Conservation (phyloP, 2,888 invertebrate species). For the Vesta saturnalis region DNA sequence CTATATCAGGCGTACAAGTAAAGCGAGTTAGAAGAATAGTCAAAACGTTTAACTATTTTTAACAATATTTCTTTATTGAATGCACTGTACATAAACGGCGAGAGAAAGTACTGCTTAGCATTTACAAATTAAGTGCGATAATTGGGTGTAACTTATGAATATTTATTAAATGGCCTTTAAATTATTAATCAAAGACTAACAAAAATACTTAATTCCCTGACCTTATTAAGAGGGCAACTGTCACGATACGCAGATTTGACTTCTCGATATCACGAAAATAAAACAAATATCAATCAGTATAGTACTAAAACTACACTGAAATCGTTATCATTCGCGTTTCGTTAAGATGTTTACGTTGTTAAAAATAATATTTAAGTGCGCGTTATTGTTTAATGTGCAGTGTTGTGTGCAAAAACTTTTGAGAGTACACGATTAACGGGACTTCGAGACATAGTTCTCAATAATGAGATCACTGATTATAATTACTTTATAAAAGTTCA, state of each 20-base stretch:
- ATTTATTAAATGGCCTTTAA: too few species aligned
- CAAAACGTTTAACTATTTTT: too few species aligned
- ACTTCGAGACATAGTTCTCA: slow-evolving; percentile 13
- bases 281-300: background rate
- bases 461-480: slow-evolving; percentile 25
- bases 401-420: slow-evolving; percentile 26
- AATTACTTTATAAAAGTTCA: slow-evolving; percentile 25
- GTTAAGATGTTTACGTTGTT: slow-evolving; percentile 22
- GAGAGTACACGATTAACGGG: slow-evolving; percentile 24
- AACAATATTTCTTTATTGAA: too few species aligned
- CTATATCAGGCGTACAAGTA: too few species aligned
- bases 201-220: slow-evolving; percentile 3
- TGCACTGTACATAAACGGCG: too few species aligned
- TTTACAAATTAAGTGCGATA: too few species aligned
- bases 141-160: too few species aligned
- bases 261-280: background rate
- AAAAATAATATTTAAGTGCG: background rate
- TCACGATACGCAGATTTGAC: slow-evolving; percentile 8
- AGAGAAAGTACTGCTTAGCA: too few species aligned
- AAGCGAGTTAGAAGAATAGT: too few species aligned
- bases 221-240: background rate
- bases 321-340: background rate
- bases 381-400: slow-evolving; percentile 3
- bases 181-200: too few species aligned
- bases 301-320: background rate